Conservation (phyloP, 2,113 vertebrate genomes). For the Labrus mixtus region DNA sequence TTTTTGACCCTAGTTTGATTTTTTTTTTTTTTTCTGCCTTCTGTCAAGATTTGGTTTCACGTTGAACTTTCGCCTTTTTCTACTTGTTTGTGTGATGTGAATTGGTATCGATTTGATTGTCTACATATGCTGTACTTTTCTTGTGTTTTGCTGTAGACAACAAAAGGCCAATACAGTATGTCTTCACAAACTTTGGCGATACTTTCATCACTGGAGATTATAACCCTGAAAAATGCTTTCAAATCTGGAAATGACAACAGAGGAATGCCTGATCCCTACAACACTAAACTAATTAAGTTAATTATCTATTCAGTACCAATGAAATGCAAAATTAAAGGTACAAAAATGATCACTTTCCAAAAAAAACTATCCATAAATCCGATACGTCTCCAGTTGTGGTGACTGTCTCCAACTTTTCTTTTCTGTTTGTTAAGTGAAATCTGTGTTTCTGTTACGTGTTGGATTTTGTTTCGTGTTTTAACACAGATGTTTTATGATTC, state of each 20-base stretch:
- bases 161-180: constrained; percentile 31
- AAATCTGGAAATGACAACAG: neutral
- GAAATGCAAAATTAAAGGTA: too few relatives aligned
- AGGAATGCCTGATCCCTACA: neutral
- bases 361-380: neutral
- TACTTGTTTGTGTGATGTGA: constrained; percentile 39
- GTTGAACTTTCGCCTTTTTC: constrained; percentile 43
- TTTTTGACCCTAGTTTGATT: constrained; percentile 21
- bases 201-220: constrained; percentile 3
- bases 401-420: constrained; percentile 36
- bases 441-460: constrained; percentile 38
- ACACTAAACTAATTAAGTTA: neutral
- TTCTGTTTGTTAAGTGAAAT: constrained; percentile 10
- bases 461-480: constrained; percentile 25
- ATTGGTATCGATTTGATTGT: constrained; percentile 47
- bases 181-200: constrained; percentile 18
- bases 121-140: constrained; percentile 42
- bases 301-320: too few relatives aligned
- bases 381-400: constrained; percentile 32
- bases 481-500: constrained; percentile 14
- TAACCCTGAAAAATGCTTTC: neutral
- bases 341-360: too few relatives aligned
- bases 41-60: constrained; percentile 22
- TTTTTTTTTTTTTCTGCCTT: constrained; percentile 2
- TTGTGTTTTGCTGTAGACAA: constrained; percentile 54